Evolutionary conservation across 2,797 vertebrate genomes (phyloP), one percentile per base, ranked within the genome.

Genomic region (Babyrousa celebensis): DNA sequence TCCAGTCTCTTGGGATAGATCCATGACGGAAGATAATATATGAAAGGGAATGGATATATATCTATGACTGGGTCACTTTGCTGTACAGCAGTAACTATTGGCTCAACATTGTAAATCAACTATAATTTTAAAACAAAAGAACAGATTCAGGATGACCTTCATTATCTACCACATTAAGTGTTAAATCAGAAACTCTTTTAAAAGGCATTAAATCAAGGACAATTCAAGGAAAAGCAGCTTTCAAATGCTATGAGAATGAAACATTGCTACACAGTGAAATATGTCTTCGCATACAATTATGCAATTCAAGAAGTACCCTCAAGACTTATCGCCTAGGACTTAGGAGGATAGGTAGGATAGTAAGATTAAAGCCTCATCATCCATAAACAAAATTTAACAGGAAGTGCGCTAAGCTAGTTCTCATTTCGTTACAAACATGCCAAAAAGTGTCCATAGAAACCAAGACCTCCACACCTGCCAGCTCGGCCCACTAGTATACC

Each of bases 221-320:
- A 89, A 77, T 25, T 91, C n/a, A 95, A 21, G 48, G 25, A 88
- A 97, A 92, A 82, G 62, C 25, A 94, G 62, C 56, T 95, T 77
- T 96, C 85, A 78, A n/a, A 87, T 25, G 75, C 12, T 9, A 20
- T 62, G 32, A 29, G 86, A 92, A 90, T 54, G 36, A 96, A 91
- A 58, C 7, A 92, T 71, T 29, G 32, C 56, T 78, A 77, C 14
- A 63, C 2, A 90, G 54, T 88, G 2, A 96, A 88, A 82, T 86
- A 10, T 10, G 94, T 25, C 58, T 58, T 87, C 65, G 88, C 67
- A 74, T 40, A 78, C 85, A 91, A 92, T 32, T 40, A 72, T 17
- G 2, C 21, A 85, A 68, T 54, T 96, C 63, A 87, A 82, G 52
- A 63, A 91, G 85, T 32, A 71, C 0, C 15, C 43, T 12, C 21